Conservation (phyloP, 2,888 invertebrate genomes). For the Heteromyza rotundicornis region DNA sequence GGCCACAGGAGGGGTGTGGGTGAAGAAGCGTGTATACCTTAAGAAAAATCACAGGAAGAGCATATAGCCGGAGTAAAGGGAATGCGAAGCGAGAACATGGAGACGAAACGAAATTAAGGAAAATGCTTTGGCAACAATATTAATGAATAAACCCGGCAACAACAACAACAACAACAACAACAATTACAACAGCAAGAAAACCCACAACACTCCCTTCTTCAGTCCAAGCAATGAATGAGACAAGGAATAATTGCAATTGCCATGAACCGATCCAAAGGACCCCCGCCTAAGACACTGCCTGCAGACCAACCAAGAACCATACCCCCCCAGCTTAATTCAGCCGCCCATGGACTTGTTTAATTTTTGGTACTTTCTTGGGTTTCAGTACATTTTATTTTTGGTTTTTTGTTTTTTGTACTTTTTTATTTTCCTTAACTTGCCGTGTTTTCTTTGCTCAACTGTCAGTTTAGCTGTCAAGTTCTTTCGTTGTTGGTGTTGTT, state of each 20-base stretch:
- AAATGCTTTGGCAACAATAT: slow-evolving; percentile 55
- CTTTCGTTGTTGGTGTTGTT: background rate
- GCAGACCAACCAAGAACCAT: no score
- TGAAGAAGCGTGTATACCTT: background rate
- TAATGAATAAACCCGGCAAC: slow-evolving; percentile 48
- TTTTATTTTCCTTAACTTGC: slow-evolving; percentile 11
- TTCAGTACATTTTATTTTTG: background rate
- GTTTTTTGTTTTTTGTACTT: slow-evolving; percentile 7
- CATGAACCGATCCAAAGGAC: no score
- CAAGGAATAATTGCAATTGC: slow-evolving; percentile 43
- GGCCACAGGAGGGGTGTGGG: background rate
- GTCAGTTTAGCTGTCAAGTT: slow-evolving; percentile 21
- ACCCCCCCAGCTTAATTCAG: background rate
- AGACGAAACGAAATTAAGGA: slow-evolving; percentile 44
- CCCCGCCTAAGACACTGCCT: no score
- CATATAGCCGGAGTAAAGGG: no score
- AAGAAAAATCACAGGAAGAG: slow-evolving; percentile 1
- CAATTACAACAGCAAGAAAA: background rate
- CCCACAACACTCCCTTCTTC: background rate
- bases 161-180: slow-evolving; percentile 13
- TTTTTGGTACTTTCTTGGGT: background rate
- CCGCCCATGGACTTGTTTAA: background rate
- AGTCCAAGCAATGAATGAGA: slow-evolving; percentile 19
- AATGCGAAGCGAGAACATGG: no score
- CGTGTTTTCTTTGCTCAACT: slow-evolving; percentile 5